These are phyloP conservation scores for Pomatorhinus ruficollis DNA, from an alignment of 2,113 vertebrate species.

Conservation along the genomic window DNA sequence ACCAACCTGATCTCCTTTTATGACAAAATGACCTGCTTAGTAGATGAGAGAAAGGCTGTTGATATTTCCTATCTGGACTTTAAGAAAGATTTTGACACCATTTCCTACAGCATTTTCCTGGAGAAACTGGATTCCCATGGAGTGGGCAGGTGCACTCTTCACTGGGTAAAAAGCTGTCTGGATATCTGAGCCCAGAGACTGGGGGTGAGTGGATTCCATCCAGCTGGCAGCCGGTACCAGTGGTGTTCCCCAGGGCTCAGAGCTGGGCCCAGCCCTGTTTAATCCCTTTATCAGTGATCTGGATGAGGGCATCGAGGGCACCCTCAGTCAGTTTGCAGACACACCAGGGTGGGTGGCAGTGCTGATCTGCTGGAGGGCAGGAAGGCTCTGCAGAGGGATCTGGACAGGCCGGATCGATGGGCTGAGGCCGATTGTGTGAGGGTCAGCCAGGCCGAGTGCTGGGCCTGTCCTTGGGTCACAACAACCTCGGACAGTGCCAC, in stretches of 20 bases:
- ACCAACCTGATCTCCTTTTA: not conserved
- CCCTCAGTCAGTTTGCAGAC: not conserved
- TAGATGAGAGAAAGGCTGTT: not conserved
- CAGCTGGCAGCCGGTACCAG: not conserved
- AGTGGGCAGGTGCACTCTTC: not conserved
- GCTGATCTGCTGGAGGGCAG: not conserved
- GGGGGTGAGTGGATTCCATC: not conserved
- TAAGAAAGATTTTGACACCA: not conserved
- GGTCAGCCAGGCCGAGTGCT: no score
- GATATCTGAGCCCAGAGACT: not conserved
- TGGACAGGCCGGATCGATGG: not conserved
- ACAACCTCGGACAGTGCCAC: not conserved
- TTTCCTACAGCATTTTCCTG: not conserved
- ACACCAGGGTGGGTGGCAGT: not conserved
- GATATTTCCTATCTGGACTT: not conserved
- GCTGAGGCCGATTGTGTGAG: not conserved
- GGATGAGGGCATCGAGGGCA: not conserved
- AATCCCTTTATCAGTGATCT: accelerated
- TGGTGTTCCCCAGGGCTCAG: not conserved
- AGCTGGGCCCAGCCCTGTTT: no score
- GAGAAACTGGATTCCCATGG: not conserved
- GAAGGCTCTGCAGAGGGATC: not conserved
- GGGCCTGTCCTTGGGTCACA: no score
- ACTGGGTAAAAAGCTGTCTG: not conserved
- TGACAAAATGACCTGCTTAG: not conserved